Percentiles rank a stretch among this genome's conserved stretches.
phyloP scores from a whole-genome alignment of 2,797 vertebrate species.

The Pteropus rufus region DNA sequence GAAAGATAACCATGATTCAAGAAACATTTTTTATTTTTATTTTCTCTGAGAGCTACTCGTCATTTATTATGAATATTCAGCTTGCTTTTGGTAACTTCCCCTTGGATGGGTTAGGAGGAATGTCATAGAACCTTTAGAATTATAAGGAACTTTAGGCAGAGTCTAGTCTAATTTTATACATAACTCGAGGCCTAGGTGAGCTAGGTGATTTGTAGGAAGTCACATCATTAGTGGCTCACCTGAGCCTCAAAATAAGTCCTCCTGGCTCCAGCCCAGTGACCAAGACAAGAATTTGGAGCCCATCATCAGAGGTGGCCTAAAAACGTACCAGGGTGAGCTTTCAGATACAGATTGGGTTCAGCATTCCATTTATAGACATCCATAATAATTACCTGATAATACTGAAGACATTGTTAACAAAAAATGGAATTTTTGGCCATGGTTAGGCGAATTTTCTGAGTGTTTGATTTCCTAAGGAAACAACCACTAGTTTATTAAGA shows the following conservation, averaged over 20 bases:
- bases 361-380: neutral
- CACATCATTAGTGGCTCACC: too few species aligned
- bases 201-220: too few species aligned
- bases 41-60: neutral
- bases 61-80: neutral
- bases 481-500: neutral
- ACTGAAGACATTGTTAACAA: neutral
- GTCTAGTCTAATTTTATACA: neutral
- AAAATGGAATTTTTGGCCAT: neutral
- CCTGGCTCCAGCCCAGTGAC: neutral
- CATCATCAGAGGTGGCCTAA: neutral
- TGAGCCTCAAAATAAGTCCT: neutral
- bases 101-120: too few species aligned
- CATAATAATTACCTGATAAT: neutral
- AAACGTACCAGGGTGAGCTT: neutral
- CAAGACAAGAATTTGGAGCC: neutral
- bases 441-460: neutral
- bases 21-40: neutral
- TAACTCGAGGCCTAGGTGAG: neutral
- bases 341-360: accelerated
- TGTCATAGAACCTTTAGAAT: neutral
- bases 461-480: neutral
- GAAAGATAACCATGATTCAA: neutral
- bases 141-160: neutral
- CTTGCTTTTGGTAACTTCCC: neutral